Evolutionary conservation across 2,888 invertebrate species (phyloP), one percentile per base, ranked within the genome.

Genomic region (Vanessa cardui): DNA sequence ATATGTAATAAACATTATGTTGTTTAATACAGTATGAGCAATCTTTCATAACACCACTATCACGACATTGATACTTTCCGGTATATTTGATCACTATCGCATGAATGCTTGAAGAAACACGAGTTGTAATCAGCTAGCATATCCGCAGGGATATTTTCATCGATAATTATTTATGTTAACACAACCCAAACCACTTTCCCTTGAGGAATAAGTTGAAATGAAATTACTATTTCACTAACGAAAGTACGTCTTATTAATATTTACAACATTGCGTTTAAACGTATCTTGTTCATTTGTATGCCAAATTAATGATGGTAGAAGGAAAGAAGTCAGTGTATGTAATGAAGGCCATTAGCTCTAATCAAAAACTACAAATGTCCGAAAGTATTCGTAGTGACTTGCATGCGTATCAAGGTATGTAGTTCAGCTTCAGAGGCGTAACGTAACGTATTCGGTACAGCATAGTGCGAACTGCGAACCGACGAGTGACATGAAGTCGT

Each of bases 11-110:
- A 33, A 18, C 8, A 39, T 56, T 26, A n/a, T 33, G 8, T 12
- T 16, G 16, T 52, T 21, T 15, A 26, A 15, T 21, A 26, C 26
- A 52, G 15, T 52, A 16, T 16, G 15, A 26, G 15, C 16, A 52
- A 15, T 52, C 52, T 16, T 21, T 26, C 47, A 18, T 47, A 47
- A 47, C 16, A 39, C 59, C 7, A 60, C 50, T 31, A 15, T 72
- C 72, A 73, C 75, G 78, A 76, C 78, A 80, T 78, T 80, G 80
- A 80, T 78, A 79, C 78, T 76, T 78, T 78, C 77, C 79, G 77
- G 77, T 74, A 68, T 66, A 68, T 65, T 65, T 66, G 71, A 62
- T 71, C 71, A 67, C 66, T 39, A 56, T 56, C 56, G 56, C 56
- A 56, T n/a, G 39, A 18, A 18, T 54, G 18, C 18, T 8, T 18